Base-by-base conservation (phyloP, 2,888 invertebrate genomes). In the Ornithoptera priamus region DNA sequence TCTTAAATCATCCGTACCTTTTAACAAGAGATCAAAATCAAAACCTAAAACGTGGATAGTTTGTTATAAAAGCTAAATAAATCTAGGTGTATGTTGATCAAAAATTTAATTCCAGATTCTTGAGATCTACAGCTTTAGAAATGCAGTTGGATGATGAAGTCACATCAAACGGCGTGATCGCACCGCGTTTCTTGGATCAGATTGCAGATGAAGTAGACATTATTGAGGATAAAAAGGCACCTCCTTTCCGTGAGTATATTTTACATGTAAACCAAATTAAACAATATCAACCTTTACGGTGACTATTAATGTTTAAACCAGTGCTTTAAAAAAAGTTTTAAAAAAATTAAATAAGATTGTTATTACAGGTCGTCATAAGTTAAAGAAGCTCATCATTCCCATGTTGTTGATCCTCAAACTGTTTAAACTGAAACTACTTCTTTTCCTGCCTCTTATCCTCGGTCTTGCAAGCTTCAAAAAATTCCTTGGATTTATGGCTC, bases 381-480 rank as follows among this genome's bases (percentile, higher is more conserved):
- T 97, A 75, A 96, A 96, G 93, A 97, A 96, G 84, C 93, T 97
- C 60, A 95, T 97, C 81, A 96, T 97, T 73, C 97, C 97, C 0
- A 94, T 97, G 93, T 88, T 97, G 80, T 88, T 97, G 77, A 95
- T 97, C 75, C 85, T 97, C 75, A 97, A 97, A 88, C 91, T 97
- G 77, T 97, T 97, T 93, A 97, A 97, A 88, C 83, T 97, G 82
- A 97, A 97, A 82, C 90, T 97, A 66, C 91, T 97, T 4, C 92
- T 97, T 7, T 97, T 97, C 93, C 87, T 97, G 85, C 97, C 97
- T 1, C 93, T 97, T 75, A 97, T 97, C 75, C 93, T 97, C 62
- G 97, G 97, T 2, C 92, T 97, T 74, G 97, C 95, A 42, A 97
- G 97, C 65, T 96, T 97, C 82, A 97, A 97, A 89, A 97, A 97